Conservation (phyloP, 2,888 invertebrate species). For the Lamproptera curius region DNA sequence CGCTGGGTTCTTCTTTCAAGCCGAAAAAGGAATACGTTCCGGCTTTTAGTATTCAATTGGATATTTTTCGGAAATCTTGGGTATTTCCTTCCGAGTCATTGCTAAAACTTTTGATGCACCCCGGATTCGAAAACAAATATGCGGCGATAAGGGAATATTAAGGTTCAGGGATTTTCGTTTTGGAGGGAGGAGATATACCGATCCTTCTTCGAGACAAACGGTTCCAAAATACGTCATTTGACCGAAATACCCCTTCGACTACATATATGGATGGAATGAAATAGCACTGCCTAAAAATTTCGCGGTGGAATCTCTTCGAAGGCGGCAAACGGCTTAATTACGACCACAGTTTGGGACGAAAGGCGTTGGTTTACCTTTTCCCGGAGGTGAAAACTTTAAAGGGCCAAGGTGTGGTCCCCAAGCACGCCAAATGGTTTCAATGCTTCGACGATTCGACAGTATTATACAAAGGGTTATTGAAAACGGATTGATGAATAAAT, state of each 20-base stretch:
- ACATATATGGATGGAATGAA: slow-evolving; percentile 60
- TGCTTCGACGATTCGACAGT: slow-evolving; percentile 59
- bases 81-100: slow-evolving; percentile 72
- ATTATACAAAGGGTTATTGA: slow-evolving; percentile 69
- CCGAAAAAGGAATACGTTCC: slow-evolving; percentile 58
- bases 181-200: slow-evolving; percentile 72
- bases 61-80: slow-evolving; percentile 72
- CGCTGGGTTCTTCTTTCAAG: slow-evolving; percentile 65
- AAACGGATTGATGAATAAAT: slow-evolving; percentile 70
- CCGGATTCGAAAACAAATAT: slow-evolving; percentile 73
- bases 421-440: slow-evolving; percentile 67
- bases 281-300: slow-evolving; percentile 62
- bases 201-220: slow-evolving; percentile 71
- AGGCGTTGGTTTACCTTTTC: slow-evolving; percentile 63
- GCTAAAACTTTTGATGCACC: slow-evolving; percentile 72
- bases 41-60: slow-evolving; percentile 67
- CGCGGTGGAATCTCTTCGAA: slow-evolving; percentile 63
- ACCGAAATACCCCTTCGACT: slow-evolving; percentile 64
- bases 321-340: slow-evolving; percentile 66
- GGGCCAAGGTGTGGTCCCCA: slow-evolving; percentile 71
- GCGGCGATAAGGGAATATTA: slow-evolving; percentile 61
- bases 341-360: slow-evolving; percentile 61
- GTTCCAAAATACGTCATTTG: slow-evolving; percentile 68
- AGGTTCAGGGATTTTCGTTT: slow-evolving; percentile 59
- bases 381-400: slow-evolving; percentile 65